These are phyloP conservation scores for Indri indri DNA, from an alignment of 2,113 vertebrate genomes.

Conservation along the genomic window DNA sequence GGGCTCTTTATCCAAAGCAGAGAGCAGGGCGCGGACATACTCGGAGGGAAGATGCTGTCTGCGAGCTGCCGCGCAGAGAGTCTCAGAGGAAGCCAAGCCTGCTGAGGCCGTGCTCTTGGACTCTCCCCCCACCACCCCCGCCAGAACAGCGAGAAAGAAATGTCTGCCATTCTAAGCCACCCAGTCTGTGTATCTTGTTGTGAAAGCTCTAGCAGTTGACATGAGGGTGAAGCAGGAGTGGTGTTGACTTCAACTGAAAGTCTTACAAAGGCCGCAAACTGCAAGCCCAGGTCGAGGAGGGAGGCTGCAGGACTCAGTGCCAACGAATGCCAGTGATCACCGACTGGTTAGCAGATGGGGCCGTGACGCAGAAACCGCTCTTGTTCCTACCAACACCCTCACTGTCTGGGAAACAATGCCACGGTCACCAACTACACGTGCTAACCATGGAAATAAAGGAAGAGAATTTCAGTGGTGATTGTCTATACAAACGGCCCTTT, in stretches of 20 bases:
- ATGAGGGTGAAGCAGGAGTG: background rate
- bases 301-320: accelerated
- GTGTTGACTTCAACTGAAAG: background rate
- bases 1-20: background rate
- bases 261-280: accelerated
- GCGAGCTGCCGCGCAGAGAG: accelerated
- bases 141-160: background rate
- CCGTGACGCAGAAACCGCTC: accelerated
- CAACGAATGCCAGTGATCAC: accelerated
- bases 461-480: background rate
- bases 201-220: no score
- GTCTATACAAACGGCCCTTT: background rate
- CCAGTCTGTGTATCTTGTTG: no score
- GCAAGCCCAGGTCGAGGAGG: background rate
- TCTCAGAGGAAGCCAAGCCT: background rate
- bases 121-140: background rate
- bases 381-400: background rate
- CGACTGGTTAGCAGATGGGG: background rate
- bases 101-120: background rate
- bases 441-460: background rate
- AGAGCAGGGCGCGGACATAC: background rate
- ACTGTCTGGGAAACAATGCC: background rate
- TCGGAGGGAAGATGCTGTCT: no score
- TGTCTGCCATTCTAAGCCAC: background rate
- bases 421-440: accelerated